phyloP scores from a whole-genome alignment of 2,113 vertebrate species.

The Cygnus buccinator region DNA sequence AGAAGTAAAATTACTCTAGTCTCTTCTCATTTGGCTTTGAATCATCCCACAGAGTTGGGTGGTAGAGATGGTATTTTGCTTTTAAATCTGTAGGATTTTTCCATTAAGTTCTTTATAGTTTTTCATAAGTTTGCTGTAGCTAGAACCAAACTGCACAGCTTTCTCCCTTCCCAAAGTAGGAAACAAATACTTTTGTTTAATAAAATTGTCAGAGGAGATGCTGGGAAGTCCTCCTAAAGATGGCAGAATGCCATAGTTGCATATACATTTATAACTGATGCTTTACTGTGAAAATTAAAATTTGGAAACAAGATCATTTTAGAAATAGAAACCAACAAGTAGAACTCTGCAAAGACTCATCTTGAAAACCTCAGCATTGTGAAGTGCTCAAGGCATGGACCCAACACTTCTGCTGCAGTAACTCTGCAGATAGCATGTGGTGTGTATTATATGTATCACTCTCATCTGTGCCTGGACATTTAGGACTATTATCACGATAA shows the following conservation, averaged over 20 bases:
- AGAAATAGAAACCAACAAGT: slow-evolving; percentile 10
- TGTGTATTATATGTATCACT: slow-evolving; percentile 9
- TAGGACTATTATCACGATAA: slow-evolving; percentile 48
- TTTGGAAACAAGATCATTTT: slow-evolving; percentile 28
- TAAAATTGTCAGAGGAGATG: slow-evolving; percentile 5
- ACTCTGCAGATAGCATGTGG: slow-evolving; percentile 19
- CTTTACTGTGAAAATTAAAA: slow-evolving; percentile 46
- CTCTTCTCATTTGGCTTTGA: slow-evolving; percentile 33
- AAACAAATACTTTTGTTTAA: slow-evolving; percentile 31
- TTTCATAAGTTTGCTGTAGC: slow-evolving; percentile 11
- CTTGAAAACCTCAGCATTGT: background rate
- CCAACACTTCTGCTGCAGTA: background rate
- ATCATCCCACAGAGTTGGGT: slow-evolving; percentile 7
- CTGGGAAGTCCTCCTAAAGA: slow-evolving; percentile 39
- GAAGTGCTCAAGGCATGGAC: slow-evolving; percentile 37
- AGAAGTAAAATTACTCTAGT: slow-evolving; percentile 8
- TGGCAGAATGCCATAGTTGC: slow-evolving; percentile 36
- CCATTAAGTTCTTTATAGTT: slow-evolving; percentile 3
- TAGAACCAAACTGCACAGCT: background rate
- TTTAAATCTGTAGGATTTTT: slow-evolving; percentile 37
- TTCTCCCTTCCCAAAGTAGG: background rate
- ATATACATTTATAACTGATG: background rate
- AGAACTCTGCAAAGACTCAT: background rate
- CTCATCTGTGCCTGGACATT: slow-evolving; percentile 19
- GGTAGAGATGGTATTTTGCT: background rate